phyloP scores from a whole-genome alignment of 2,797 vertebrate species.

The Sebastes matsubarae region DNA sequence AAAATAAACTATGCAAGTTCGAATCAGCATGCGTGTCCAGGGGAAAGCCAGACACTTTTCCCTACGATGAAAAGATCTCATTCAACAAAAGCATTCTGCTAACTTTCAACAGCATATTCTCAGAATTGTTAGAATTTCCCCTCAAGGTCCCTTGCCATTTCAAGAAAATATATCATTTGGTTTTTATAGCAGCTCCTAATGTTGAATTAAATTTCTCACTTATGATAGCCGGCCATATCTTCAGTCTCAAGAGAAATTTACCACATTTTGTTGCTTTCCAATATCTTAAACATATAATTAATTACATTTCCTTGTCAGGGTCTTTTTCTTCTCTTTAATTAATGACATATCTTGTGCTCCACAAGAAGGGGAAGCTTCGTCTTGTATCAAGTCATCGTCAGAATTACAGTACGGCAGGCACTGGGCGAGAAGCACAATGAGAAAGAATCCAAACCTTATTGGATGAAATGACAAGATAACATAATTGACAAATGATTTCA shows the following conservation, averaged over 20 bases:
- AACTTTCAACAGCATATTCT: constrained; percentile 32
- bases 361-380: constrained; percentile 14
- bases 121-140: constrained; percentile 30
- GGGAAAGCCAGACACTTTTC: constrained; percentile 21
- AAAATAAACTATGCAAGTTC: constrained; percentile 26
- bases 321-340: constrained; percentile 69
- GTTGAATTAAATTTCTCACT: constrained; percentile 56
- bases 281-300: constrained; percentile 69
- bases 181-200: constrained; percentile 37
- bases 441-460: constrained; percentile 47
- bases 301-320: constrained; percentile 61
- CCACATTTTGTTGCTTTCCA: constrained; percentile 58
- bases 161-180: constrained; percentile 44
- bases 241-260: constrained; percentile 63
- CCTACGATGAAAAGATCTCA: constrained; percentile 33
- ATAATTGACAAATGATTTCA: constrained; percentile 76
- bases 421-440: constrained; percentile 38
- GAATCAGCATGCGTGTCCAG: constrained; percentile 32
- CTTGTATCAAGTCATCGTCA: constrained; percentile 53
- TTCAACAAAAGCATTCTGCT: constrained; percentile 27
- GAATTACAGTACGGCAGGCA: constrained; percentile 23
- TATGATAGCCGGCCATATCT: constrained; percentile 50
- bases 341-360: constrained; percentile 56
- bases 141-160: constrained; percentile 24
- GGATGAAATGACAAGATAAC: constrained; percentile 69